A percentile compares a stretch with the other conserved stretches of the same genome.
These are phyloP conservation scores for Amblyornis subalaris DNA, from an alignment of 2,113 vertebrate genomes.

Conservation along the genomic window DNA sequence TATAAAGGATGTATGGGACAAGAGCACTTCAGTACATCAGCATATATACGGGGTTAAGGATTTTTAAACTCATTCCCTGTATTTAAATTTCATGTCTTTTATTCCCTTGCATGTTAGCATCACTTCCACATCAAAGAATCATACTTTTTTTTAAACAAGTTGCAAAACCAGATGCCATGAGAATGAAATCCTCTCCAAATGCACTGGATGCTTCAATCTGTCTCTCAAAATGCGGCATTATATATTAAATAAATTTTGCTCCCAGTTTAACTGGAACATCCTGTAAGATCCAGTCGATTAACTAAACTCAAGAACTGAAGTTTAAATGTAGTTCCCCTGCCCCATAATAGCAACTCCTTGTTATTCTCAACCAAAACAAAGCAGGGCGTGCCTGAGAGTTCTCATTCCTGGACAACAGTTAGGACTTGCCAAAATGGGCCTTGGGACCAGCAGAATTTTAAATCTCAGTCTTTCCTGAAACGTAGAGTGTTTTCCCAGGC, in stretches of 20 bases:
- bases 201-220: neutral
- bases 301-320: neutral
- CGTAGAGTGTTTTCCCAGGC: neutral
- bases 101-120: neutral
- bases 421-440: neutral
- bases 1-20: neutral
- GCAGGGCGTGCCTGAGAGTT: neutral
- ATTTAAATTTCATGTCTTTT: neutral
- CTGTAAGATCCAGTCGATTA: neutral
- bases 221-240: neutral
- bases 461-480: neutral
- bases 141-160: conserved; percentile 28
- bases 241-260: neutral
- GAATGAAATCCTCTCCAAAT: neutral
- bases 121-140: conserved; percentile 34
- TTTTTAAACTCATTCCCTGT: neutral
- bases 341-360: neutral
- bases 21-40: neutral
- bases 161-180: neutral
- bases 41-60: neutral
- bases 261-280: conserved; percentile 27
- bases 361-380: neutral
- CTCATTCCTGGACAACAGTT: neutral
- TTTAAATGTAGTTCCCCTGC: neutral
- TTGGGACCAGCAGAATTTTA: neutral